Evolutionary conservation across 2,113 vertebrate species (phyloP).

Genomic region (Puntigrus tetrazona): DNA sequence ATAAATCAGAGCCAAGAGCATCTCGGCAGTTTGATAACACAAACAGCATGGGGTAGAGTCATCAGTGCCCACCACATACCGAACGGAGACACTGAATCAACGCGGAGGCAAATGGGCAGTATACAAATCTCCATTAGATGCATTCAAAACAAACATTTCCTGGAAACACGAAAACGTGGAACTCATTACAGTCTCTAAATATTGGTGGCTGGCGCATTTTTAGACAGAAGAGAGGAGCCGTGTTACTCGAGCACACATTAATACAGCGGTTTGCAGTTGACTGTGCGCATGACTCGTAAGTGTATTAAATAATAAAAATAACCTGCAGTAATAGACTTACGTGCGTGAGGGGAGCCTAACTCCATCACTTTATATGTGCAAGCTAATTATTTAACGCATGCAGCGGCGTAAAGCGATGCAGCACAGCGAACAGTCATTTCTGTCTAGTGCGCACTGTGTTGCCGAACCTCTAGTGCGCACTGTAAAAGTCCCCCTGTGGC

Average conservation of each 20-base stretch:
- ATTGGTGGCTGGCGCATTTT: not conserved
- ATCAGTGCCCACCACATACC: constrained; percentile 63
- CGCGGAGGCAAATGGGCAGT: constrained; percentile 31
- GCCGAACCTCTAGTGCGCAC: constrained; percentile 21
- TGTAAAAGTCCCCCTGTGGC: constrained; percentile 57
- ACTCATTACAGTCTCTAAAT: constrained; percentile 24
- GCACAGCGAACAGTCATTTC: constrained; percentile 28
- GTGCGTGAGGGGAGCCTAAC: not conserved
- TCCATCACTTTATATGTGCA: not conserved
- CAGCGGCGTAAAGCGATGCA: not conserved
- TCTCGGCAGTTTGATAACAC: constrained; percentile 60
- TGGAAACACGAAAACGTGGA: constrained; percentile 18
- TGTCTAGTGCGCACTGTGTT: constrained; percentile 28
- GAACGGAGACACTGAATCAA: not conserved
- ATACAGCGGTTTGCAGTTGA: constrained; percentile 7
- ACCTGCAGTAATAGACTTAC: not conserved
- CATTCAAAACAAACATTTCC: constrained; percentile 28
- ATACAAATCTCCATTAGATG: constrained; percentile 18
- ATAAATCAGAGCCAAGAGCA: constrained; percentile 73
- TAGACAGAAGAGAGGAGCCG: not conserved
- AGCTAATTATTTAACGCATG: not conserved
- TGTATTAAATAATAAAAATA: constrained; percentile 1
- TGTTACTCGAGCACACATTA: not conserved
- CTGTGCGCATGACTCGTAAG: not conserved
- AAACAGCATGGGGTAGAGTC: constrained; percentile 59